Percentiles rank a stretch among this genome's conserved stretches.
Evolutionary conservation across 1,140 invertebrate genomes (phyloP).

Genomic region (Psilanteris sp.): DNA sequence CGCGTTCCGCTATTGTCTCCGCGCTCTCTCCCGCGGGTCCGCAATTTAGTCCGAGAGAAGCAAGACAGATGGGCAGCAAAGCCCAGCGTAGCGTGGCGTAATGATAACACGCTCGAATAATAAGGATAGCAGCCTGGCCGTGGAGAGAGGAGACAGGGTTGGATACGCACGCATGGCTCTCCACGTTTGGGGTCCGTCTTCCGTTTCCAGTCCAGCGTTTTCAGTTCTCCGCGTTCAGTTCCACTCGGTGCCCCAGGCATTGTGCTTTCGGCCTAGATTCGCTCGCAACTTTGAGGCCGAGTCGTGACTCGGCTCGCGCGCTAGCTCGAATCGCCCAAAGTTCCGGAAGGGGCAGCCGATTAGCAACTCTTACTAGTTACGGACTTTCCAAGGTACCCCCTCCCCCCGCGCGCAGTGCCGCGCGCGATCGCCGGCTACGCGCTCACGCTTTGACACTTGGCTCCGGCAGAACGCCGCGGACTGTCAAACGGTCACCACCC

Average conservation of each 20-base stretch:
- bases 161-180: constrained; percentile 79
- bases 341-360: constrained; percentile 55
- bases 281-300: constrained; percentile 22
- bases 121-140: constrained; percentile 72
- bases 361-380: constrained; percentile 47
- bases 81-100: constrained; percentile 70
- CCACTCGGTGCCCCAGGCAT: constrained; percentile 63
- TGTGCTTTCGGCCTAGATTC: constrained; percentile 64
- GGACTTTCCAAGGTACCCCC: constrained; percentile 39
- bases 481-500: constrained; percentile 24
- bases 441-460: constrained; percentile 40
- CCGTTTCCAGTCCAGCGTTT: constrained; percentile 69
- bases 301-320: constrained; percentile 24
- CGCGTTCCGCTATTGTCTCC: neutral
- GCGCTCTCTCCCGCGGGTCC: neutral
- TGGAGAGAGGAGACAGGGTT: constrained; percentile 78
- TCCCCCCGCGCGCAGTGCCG: neutral
- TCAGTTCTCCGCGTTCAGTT: constrained; percentile 57
- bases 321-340: constrained; percentile 40
- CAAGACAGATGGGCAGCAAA: constrained; percentile 66
- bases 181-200: constrained; percentile 77
- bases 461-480: constrained; percentile 34
- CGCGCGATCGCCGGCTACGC: constrained; percentile 13
- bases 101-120: constrained; percentile 80
- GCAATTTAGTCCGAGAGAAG: constrained; percentile 26